Evolutionary conservation across 1,140 invertebrate genomes (phyloP).

Genomic region (Panagrolaimus sp.): DNA sequence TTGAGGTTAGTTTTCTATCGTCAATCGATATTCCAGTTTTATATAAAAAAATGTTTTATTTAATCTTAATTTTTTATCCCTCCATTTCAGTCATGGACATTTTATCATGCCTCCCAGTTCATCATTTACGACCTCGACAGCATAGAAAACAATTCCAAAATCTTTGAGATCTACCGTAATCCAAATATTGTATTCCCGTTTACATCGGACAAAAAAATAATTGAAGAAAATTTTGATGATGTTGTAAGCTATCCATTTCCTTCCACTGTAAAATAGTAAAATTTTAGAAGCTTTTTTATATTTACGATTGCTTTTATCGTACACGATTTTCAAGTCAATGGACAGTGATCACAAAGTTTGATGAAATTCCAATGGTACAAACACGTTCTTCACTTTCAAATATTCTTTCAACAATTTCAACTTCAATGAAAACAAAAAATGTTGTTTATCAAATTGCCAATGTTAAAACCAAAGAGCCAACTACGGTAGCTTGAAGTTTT

Average conservation of each 20-base stretch:
- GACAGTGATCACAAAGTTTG: not conserved
- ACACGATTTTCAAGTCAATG: not conserved
- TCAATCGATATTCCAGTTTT: too few relatives aligned
- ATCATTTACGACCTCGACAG: not conserved
- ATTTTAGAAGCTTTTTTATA: not conserved
- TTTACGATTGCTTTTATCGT: not conserved
- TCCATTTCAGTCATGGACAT: constrained; percentile 6
- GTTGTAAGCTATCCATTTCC: not conserved
- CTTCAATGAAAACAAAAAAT: not conserved
- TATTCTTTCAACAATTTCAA: not conserved
- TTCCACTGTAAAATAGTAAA: too few relatives aligned
- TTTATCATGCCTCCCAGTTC: not conserved
- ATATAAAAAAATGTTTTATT: not conserved
- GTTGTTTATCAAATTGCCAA: not conserved
- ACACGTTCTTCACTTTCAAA: not conserved
- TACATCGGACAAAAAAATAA: not conserved
- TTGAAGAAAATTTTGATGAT: constrained; percentile 8
- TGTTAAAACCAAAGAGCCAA: not conserved
- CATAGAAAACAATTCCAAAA: not conserved
- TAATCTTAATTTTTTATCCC: not conserved
- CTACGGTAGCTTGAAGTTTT: not conserved
- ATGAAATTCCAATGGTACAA: constrained; percentile 3
- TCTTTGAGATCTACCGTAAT: not conserved
- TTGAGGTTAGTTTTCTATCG: not conserved
- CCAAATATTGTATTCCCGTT: not conserved